These are phyloP conservation scores for Nomada flava DNA, from an alignment of 2,888 invertebrate genomes.

Conservation along the genomic window DNA sequence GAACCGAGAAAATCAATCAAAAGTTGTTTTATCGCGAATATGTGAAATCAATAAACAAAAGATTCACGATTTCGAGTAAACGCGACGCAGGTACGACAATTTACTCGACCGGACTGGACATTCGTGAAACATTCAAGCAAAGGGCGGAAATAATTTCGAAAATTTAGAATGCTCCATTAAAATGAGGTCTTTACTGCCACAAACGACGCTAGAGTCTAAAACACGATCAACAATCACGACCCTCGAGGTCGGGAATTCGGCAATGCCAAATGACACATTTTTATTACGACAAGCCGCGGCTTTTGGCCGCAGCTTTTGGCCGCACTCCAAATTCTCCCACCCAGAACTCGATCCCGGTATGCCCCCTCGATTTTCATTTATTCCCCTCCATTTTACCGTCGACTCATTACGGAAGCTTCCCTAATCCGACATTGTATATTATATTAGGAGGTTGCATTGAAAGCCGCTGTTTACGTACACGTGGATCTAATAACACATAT, in stretches of 20 bases:
- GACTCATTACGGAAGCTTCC: constrained; percentile 3
- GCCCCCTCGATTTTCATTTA: constrained; percentile 29
- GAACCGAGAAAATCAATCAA: no score
- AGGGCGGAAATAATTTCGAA: neutral
- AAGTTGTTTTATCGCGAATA: no score
- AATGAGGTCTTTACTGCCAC: constrained; percentile 5
- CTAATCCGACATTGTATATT: neutral
- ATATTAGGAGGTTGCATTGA: no score
- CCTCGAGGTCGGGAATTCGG: constrained; percentile 19
- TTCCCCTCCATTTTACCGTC: neutral
- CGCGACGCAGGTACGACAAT: constrained; percentile 1
- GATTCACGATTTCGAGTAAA: neutral
- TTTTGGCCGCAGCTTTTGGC: constrained; percentile 37
- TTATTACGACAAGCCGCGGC: constrained; percentile 37
- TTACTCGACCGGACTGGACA: neutral
- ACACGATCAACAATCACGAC: constrained; percentile 15
- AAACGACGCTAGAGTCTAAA: constrained; percentile 13
- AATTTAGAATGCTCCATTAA: neutral
- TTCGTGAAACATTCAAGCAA: no score
- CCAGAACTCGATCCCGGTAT: constrained; percentile 34
- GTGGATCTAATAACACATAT: no score
- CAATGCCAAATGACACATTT: constrained; percentile 45
- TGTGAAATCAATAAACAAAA: neutral
- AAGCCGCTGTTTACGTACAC: no score
- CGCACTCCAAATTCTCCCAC: constrained; percentile 47